Evolutionary conservation across 64 coral and sea anemone species (phyloP).

Genomic region (Astreopora myriophthalma): DNA sequence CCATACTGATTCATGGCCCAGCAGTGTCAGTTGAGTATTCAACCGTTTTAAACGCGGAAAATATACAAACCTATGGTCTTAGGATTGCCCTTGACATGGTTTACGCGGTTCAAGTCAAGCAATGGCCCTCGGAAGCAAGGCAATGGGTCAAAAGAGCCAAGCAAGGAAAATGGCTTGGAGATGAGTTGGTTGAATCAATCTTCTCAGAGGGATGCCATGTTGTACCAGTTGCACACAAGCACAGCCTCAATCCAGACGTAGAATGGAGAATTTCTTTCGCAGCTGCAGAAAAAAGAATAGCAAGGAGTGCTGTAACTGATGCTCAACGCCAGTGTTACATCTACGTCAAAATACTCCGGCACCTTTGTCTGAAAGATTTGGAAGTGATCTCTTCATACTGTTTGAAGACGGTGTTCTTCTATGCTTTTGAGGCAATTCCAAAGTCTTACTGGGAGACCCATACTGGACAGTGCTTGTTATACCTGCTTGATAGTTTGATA

Average conservation of each 20-base stretch:
- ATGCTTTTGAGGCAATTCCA: slow-evolving; percentile 57
- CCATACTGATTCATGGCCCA: slow-evolving; percentile 47
- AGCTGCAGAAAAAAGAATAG: slow-evolving; percentile 54
- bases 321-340: slow-evolving; percentile 63
- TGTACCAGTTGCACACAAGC: slow-evolving; percentile 56
- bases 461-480: slow-evolving; percentile 57
- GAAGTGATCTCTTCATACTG: slow-evolving; percentile 58
- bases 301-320: slow-evolving; percentile 47
- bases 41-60: slow-evolving; percentile 46
- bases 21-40: slow-evolving; percentile 61
- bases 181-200: slow-evolving; percentile 53
- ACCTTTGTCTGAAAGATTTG: slow-evolving; percentile 60
- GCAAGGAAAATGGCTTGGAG: slow-evolving; percentile 31
- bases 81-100: slow-evolving; percentile 59
- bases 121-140: slow-evolving; percentile 47
- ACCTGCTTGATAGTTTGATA: slow-evolving; percentile 51
- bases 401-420: slow-evolving; percentile 52
- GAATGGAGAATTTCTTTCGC: slow-evolving; percentile 65
- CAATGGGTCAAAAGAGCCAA: slow-evolving; percentile 51
- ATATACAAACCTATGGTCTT: slow-evolving; percentile 61
- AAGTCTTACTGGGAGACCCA: slow-evolving; percentile 36
- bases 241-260: slow-evolving; percentile 55
- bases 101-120: slow-evolving; percentile 42
- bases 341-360: slow-evolving; percentile 51
- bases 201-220: slow-evolving; percentile 45